Evolutionary conservation across 2,888 invertebrate genomes (phyloP).

Genomic region (Petrophora chlorosata): DNA sequence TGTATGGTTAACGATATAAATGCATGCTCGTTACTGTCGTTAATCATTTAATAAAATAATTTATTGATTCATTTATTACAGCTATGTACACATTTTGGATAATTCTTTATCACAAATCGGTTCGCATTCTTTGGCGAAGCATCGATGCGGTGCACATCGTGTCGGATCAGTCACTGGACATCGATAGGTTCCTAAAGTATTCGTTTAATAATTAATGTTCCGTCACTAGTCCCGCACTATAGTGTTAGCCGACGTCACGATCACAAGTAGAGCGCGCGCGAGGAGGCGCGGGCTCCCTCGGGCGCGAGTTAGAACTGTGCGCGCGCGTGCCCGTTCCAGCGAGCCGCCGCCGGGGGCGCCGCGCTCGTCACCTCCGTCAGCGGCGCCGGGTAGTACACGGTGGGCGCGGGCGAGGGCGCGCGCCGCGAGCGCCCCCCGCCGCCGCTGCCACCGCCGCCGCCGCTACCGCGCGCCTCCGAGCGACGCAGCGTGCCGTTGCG

Average conservation of each 20-base stretch:
- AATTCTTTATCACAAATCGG: no score
- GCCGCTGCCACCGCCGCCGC: slow-evolving; percentile 34
- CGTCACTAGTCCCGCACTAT: background rate
- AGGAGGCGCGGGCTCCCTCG: background rate
- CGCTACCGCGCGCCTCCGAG: slow-evolving; percentile 49
- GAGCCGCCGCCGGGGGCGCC: slow-evolving; percentile 41
- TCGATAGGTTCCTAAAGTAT: no score
- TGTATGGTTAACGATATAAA: no score
- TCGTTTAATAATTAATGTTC: background rate
- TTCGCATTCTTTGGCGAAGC: no score
- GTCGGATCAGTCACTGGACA: no score
- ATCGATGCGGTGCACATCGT: no score
- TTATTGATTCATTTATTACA: no score
- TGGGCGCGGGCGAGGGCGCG: slow-evolving; percentile 50
- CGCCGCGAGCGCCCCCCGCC: slow-evolving; percentile 41
- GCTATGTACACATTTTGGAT: no score
- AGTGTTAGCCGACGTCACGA: background rate
- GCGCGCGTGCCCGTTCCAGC: slow-evolving; percentile 55
- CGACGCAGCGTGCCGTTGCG: slow-evolving; percentile 72
- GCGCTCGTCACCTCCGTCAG: slow-evolving; percentile 45
- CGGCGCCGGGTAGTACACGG: slow-evolving; percentile 68
- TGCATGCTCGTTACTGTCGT: no score
- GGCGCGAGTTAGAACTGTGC: slow-evolving; percentile 19
- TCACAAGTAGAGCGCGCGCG: background rate
- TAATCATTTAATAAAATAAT: no score